These are phyloP conservation scores for Chelmon rostratus DNA, from an alignment of 2,797 vertebrate species.

Conservation along the genomic window DNA sequence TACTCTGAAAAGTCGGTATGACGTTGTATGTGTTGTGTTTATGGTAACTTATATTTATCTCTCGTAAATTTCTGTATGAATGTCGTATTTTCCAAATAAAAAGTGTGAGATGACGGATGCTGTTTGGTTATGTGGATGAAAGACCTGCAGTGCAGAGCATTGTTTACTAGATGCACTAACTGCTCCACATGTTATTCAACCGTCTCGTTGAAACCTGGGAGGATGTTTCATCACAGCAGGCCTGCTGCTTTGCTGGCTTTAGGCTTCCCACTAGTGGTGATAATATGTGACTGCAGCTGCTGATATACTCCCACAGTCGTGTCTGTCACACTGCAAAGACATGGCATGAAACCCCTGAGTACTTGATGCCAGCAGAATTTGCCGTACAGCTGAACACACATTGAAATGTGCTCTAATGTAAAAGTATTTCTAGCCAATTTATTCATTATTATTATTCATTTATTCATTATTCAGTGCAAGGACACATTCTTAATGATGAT, in stretches of 20 bases:
- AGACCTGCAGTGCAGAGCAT: no score
- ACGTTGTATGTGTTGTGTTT: background rate
- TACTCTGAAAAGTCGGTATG: background rate
- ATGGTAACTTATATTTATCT: background rate
- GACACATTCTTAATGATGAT: background rate
- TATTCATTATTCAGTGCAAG: background rate
- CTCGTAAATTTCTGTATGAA: background rate
- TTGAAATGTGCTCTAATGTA: background rate
- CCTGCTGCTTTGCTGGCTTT: constrained; percentile 19
- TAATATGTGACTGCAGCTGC: constrained; percentile 34
- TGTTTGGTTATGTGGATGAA: background rate
- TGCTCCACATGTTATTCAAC: background rate
- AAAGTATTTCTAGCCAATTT: background rate
- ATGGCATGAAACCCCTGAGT: background rate
- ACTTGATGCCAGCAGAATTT: background rate
- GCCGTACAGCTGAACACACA: background rate
- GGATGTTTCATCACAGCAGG: background rate
- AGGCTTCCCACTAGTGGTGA: constrained; percentile 64
- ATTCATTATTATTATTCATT: no score
- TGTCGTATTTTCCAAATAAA: background rate
- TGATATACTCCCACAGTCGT: background rate
- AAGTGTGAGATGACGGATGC: background rate
- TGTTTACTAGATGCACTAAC: background rate
- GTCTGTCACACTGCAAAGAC: background rate
- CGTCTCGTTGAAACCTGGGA: background rate